Percentiles rank a stretch among this genome's conserved stretches.
Conservation (phyloP, 2,888 invertebrate genomes). For the Drosophila sordidula region DNA sequence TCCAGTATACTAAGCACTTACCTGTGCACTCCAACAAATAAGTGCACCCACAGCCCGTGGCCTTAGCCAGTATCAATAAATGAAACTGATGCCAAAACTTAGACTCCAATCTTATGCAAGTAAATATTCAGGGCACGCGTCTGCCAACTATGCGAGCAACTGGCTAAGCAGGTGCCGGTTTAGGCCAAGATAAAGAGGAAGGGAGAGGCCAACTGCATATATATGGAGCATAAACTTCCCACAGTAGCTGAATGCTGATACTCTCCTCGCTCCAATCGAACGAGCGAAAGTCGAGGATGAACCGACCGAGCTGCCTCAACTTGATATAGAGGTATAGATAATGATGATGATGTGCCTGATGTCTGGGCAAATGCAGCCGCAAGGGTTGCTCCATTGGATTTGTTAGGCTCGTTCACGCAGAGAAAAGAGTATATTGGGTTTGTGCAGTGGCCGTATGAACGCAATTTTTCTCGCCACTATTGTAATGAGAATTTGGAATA, state of each 20-base stretch:
- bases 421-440: neutral
- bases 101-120: conserved; percentile 37
- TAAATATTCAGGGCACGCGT: conserved; percentile 58
- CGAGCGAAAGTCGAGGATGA: conserved; percentile 8
- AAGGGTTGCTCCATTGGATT: no score
- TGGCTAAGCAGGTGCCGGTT: neutral
- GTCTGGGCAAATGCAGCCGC: no score
- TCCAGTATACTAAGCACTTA: neutral
- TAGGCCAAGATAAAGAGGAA: neutral
- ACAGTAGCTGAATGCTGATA: neutral
- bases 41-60: neutral
- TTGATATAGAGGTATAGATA: neutral
- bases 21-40: neutral
- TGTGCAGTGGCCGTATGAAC: no score
- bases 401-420: no score
- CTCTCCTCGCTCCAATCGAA: conserved; percentile 21
- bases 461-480: no score
- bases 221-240: conserved; percentile 1
- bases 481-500: no score
- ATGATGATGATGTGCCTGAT: neutral
- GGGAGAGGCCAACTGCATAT: neutral
- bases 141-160: neutral
- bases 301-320: neutral
- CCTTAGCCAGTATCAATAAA: neutral
- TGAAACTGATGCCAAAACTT: neutral